Evolutionary conservation across 1,140 invertebrate species (phyloP).

Genomic region (Steinernema feltiae): DNA sequence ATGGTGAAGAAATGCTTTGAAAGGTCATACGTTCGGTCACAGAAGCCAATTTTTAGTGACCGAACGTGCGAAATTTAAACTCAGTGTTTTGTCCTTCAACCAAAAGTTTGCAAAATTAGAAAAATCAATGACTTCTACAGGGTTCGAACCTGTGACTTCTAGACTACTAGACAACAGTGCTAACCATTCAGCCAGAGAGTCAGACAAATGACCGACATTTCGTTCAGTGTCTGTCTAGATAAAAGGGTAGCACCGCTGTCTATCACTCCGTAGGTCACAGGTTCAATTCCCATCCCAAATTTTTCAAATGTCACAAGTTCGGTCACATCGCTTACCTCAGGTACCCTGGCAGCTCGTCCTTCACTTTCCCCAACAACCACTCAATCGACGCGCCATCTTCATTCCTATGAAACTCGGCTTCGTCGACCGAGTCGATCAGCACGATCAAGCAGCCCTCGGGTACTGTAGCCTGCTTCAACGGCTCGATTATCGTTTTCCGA

Average conservation of each 20-base stretch:
- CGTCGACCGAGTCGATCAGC: conserved; percentile 83
- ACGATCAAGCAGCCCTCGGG: conserved; percentile 63
- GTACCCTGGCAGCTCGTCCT: conserved; percentile 78
- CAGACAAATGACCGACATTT: too few relatives aligned
- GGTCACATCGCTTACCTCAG: conserved; percentile 75
- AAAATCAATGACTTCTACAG: too few relatives aligned
- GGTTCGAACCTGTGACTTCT: too few relatives aligned
- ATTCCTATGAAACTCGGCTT: conserved; percentile 85
- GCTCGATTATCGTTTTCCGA: conserved; percentile 24
- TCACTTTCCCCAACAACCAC: conserved; percentile 76
- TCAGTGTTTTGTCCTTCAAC: too few relatives aligned
- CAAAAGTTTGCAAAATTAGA: too few relatives aligned
- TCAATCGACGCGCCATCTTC: conserved; percentile 86
- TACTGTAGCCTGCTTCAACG: conserved; percentile 20
- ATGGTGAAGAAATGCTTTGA: background rate
- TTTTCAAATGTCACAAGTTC: too few relatives aligned
- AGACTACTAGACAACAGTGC: too few relatives aligned
- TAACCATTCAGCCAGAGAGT: too few relatives aligned
- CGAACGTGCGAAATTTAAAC: background rate
- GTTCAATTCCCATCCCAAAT: too few relatives aligned
- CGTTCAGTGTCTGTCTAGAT: too few relatives aligned
- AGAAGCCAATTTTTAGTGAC: background rate
- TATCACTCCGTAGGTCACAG: too few relatives aligned
- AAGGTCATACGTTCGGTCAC: background rate
- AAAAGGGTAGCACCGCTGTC: too few relatives aligned